Base-by-base conservation (phyloP, 2,797 vertebrate species). In the Rhyacichthys aspro region DNA sequence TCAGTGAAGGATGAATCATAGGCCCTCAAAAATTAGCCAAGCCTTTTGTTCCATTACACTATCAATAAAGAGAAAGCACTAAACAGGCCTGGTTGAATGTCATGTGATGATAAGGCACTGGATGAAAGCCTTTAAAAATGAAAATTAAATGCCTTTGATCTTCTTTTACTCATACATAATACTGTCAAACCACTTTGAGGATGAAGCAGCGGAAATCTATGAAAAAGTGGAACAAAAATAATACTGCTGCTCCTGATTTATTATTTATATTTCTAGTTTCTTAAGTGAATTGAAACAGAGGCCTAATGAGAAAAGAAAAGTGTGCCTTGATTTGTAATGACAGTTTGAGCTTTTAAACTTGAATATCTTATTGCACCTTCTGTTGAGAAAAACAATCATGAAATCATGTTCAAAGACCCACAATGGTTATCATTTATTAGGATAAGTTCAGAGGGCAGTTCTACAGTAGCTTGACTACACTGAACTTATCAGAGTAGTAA, bases 51-150 rank as follows among this genome's bases (percentile, higher is more conserved):
- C 43, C 37, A 41, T 46, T 17, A 69, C 60, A 38, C 49, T 62
- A 55, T 78, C 63, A 66, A 42, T 49, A 44, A 72, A 70, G 46
- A 43, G 59, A 62, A 60, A 55, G 56, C 34, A 70, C 56, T 32
- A 67, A 75, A 73, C 63, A 72, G 9, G n/a, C 48, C 50, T 66
- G 49, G 32, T 72, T 78, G 76, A 67, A 73, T 67, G 59, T 75
- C 49, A 60, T 52, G 55, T 63, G 59, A 79, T 65, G 68, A 79
- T 76, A 69, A 78, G 66, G 58, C 63, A 55, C 39, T 7, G 60
- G 59, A 78, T 79, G 65, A 76, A 84, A 72, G 63, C 52, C 63
- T 67, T 83, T 72, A 57, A 66, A 81, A 85, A 82, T 77, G 42
- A 81, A 77, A 76, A 68, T 72, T 53, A 23, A 34, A 71, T 56